Evolutionary conservation across 37 sponge, comb jelly and placozoan genomes (phyloP), one percentile per base, ranked within the genome.

Genomic region (Axinella damicornis): DNA sequence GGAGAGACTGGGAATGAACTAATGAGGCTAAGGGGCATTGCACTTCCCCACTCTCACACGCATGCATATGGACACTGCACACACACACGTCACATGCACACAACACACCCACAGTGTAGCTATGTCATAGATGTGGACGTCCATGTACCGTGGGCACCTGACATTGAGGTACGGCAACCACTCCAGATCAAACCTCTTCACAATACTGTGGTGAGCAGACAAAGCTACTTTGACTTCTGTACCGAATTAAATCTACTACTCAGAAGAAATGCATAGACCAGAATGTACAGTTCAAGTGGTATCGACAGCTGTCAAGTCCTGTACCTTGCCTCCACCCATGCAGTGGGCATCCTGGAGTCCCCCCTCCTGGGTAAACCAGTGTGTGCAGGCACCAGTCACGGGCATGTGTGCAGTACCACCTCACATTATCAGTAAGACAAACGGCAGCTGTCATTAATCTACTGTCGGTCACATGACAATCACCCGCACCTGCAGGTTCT

Each of bases 81-180:
- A 11, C 30, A 60, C 46, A 24, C 41, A 38, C 35, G 19, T 12
- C n/a, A n/a, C n/a, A n/a, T n/a, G n/a, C n/a, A n/a, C n/a, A n/a
- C n/a, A n/a, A n/a, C 59, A 14, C 11, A n/a, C 80, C 24, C 25
- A 58, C 72, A 93, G 93, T 93, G 93, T 69, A 89, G 35, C 41
- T 93, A 93, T 83, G 76, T 84, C 30, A 74, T 93, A 32, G 93
- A 93, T 66, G 55, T 93, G 20, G 85, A 88, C 31, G 82, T 93
- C 13, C 86, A 93, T 24, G 70, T 88, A 28, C 93, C 89, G 16
- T 93, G 89, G 89, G 89, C 89, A 46, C 93, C 89, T 35, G 93
- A 89, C 36, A 80, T 93, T 69, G 93, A 93, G 57, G 74, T 88
- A 58, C 74, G 83, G 21, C 85, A 80, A 37, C 89, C 85, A 11